A percentile compares a stretch with the other conserved stretches of the same genome.
These are phyloP conservation scores for Drosophila bipectinata DNA, from an alignment of 1,140 invertebrate genomes.

Conservation along the genomic window DNA sequence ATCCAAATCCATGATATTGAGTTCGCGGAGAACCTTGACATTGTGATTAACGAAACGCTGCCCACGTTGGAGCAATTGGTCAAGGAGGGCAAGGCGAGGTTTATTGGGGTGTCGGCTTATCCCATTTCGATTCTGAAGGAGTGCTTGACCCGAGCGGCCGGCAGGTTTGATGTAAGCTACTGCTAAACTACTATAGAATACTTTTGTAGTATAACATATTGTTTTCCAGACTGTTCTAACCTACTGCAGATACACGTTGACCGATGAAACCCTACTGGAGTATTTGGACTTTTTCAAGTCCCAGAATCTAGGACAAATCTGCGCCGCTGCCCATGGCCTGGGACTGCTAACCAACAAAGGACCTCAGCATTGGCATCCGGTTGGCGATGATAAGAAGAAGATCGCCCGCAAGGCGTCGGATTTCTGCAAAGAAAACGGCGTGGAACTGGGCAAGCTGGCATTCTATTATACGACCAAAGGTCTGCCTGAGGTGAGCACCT, in stretches of 20 bases:
- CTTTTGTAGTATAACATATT: neutral
- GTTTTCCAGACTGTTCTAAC: constrained; percentile 89
- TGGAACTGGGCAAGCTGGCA: constrained; percentile 90
- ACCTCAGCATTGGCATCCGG: constrained; percentile 94
- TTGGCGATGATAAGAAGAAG: constrained; percentile 87
- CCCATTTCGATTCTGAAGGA: constrained; percentile 90
- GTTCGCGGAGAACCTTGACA: constrained; percentile 91
- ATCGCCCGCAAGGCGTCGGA: constrained; percentile 86
- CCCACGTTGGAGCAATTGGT: constrained; percentile 91
- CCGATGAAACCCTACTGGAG: constrained; percentile 90
- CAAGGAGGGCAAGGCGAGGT: constrained; percentile 90
- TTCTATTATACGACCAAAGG: constrained; percentile 87
- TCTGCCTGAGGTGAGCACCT: constrained; percentile 86
- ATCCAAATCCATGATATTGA: constrained; percentile 97
- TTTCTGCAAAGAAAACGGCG: constrained; percentile 88
- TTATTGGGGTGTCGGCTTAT: constrained; percentile 95
- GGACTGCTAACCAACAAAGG: constrained; percentile 91
- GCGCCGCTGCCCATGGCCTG: constrained; percentile 92
- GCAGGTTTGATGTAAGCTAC: constrained; percentile 67
- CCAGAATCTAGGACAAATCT: constrained; percentile 91
- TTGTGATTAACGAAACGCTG: constrained; percentile 93
- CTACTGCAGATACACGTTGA: constrained; percentile 91
- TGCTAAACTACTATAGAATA: neutral
- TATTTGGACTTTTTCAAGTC: constrained; percentile 90
- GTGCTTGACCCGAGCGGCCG: constrained; percentile 86